These are phyloP conservation scores for Thumatha senex DNA, from an alignment of 2,888 invertebrate genomes.

Conservation along the genomic window DNA sequence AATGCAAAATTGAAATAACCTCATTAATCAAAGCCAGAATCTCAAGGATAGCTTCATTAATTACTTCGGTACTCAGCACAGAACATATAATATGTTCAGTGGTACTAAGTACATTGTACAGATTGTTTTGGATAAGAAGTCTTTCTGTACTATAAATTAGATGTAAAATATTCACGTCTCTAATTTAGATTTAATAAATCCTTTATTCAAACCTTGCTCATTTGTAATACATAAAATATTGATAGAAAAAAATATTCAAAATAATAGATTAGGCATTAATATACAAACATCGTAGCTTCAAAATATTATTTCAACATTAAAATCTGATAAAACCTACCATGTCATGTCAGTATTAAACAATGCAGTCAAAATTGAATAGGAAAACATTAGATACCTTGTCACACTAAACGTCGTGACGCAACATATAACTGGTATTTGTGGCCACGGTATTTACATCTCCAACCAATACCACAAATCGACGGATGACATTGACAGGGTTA, in stretches of 20 bases:
- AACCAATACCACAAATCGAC: background rate
- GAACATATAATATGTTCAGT: too few relatives aligned
- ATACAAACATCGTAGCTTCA: too few relatives aligned
- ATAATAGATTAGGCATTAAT: too few relatives aligned
- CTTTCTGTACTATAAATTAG: background rate
- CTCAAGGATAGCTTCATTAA: background rate
- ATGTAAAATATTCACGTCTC: background rate
- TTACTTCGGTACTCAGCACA: background rate
- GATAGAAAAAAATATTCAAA: too few relatives aligned
- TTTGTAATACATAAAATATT: too few relatives aligned
- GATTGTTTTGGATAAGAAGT: background rate
- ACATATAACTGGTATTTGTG: background rate
- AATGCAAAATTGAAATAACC: too few relatives aligned
- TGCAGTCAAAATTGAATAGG: constrained; percentile 33
- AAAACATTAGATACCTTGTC: constrained; percentile 12
- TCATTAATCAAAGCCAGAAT: background rate
- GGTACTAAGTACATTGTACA: too few relatives aligned
- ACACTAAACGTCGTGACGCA: background rate
- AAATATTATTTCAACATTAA: background rate
- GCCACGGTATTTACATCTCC: background rate
- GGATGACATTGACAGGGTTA: background rate
- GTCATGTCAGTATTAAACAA: constrained; percentile 30
- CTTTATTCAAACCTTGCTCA: too few relatives aligned
- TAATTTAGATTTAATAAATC: too few relatives aligned
- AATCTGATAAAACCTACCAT: constrained; percentile 15